Conservation (phyloP, 1,140 invertebrate species). For the Paraescarpia echinospica region DNA sequence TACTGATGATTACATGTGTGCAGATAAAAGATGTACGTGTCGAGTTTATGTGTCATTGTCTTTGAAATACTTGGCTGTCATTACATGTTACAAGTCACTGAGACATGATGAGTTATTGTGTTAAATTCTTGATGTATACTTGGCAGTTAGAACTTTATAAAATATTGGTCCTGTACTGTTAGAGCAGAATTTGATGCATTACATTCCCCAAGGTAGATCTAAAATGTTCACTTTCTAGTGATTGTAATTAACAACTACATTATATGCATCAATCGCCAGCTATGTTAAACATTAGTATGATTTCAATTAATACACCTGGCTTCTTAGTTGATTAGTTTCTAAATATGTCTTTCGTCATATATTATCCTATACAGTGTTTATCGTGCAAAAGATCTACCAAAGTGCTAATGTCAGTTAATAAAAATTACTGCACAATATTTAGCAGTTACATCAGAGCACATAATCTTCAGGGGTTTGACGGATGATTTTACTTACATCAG, state of each 20-base stretch:
- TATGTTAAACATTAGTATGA: neutral
- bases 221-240: too few species aligned
- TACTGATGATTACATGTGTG: neutral
- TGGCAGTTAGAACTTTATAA: too few species aligned
- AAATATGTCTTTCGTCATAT: neutral
- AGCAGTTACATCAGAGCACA: neutral
- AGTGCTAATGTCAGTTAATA: neutral
- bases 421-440: neutral
- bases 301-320: neutral
- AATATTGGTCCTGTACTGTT: too few species aligned
- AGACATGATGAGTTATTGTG: too few species aligned
- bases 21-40: too few species aligned
- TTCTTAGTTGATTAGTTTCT: neutral
- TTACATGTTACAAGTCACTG: neutral
- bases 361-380: neutral
- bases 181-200: neutral
- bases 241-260: neutral
- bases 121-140: too few species aligned
- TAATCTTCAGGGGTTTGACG: neutral
- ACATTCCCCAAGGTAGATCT: too few species aligned
- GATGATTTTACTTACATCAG: conserved; percentile 66
- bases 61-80: neutral
- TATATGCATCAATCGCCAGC: neutral
- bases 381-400: neutral
- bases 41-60: neutral